Evolutionary conservation across 2,797 vertebrate species (phyloP).

Genomic region (Rhadinocentrus ornatus): DNA sequence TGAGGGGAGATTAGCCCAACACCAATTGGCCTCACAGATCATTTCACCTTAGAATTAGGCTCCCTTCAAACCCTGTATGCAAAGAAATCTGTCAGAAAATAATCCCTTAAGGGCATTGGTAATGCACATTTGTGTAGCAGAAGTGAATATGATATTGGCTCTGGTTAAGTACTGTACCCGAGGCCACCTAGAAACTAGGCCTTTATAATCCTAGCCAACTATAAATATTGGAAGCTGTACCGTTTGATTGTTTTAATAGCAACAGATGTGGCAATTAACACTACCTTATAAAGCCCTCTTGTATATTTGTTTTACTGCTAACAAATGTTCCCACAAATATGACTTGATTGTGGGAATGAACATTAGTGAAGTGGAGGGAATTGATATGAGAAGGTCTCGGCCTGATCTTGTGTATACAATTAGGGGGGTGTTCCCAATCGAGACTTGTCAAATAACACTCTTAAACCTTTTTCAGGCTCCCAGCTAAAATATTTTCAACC

Average conservation of each 20-base stretch:
- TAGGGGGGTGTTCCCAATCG: slow-evolving; percentile 78
- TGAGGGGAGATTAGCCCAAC: slow-evolving; percentile 77
- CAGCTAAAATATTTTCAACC: slow-evolving; percentile 53
- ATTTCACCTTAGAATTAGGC: slow-evolving; percentile 73
- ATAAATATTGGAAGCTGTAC: slow-evolving; percentile 82
- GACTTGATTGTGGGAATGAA: slow-evolving; percentile 83
- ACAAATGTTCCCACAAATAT: slow-evolving; percentile 88
- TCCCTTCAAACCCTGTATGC: slow-evolving; percentile 57
- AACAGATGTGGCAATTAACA: slow-evolving; percentile 89
- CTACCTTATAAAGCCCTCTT: slow-evolving; percentile 83
- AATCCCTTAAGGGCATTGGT: slow-evolving; percentile 76
- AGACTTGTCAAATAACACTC: slow-evolving; percentile 81
- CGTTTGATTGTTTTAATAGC: slow-evolving; percentile 87
- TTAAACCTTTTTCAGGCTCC: slow-evolving; percentile 58
- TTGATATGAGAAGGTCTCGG: slow-evolving; percentile 75
- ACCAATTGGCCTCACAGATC: slow-evolving; percentile 78
- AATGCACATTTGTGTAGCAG: slow-evolving; percentile 79
- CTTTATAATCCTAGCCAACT: slow-evolving; percentile 80
- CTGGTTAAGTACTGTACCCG: slow-evolving; percentile 72
- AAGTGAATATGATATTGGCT: slow-evolving; percentile 81
- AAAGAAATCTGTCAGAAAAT: slow-evolving; percentile 72
- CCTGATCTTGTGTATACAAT: slow-evolving; percentile 80
- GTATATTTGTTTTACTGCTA: slow-evolving; percentile 87
- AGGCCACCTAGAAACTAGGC: slow-evolving; percentile 79
- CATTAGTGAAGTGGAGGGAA: slow-evolving; percentile 78